Evolutionary conservation across 2,113 vertebrate species (phyloP).

Genomic region (Litocranius walleri): DNA sequence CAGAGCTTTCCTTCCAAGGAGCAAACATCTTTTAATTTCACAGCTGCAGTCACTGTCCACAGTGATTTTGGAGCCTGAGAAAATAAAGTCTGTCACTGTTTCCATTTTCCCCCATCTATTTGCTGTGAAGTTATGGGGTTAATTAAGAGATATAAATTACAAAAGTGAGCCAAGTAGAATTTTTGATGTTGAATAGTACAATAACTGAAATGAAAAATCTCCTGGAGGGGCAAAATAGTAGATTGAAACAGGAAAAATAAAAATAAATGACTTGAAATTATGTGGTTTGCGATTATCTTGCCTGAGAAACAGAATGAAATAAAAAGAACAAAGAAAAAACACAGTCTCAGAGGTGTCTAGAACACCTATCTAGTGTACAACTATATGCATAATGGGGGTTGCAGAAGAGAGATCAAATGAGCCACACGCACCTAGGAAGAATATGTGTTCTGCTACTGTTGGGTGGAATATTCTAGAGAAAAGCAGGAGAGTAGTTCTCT

Average conservation of each 20-base stretch:
- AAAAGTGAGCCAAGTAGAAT: background rate
- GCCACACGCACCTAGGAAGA: background rate
- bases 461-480: background rate
- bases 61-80: background rate
- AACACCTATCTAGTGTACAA: background rate
- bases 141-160: background rate
- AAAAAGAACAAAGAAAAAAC: background rate
- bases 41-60: background rate
- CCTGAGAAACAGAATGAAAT: background rate
- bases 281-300: background rate
- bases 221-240: background rate
- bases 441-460: background rate
- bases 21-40: background rate
- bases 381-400: background rate
- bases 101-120: background rate
- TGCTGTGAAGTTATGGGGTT: background rate
- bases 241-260: background rate
- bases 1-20: background rate
- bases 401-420: background rate
- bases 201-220: background rate
- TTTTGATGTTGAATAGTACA: background rate
- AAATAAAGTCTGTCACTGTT: background rate
- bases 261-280: background rate
- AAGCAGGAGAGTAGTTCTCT: background rate
- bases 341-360: background rate